Evolutionary conservation across 1,140 invertebrate species (phyloP).

Genomic region (Odontomachus brunneus): DNA sequence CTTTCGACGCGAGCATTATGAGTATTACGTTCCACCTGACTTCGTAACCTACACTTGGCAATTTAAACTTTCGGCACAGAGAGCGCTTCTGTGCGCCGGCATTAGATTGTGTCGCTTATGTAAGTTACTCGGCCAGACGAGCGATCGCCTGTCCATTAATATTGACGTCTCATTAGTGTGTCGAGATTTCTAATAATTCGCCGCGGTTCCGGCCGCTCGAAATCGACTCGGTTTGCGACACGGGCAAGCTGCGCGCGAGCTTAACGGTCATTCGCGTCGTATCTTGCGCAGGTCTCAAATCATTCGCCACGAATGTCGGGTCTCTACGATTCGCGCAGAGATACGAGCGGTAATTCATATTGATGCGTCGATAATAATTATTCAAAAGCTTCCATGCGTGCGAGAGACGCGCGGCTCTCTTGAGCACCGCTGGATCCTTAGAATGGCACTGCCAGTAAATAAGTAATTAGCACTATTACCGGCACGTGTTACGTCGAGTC

Average conservation of each 20-base stretch:
- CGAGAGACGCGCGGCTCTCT: constrained; percentile 10
- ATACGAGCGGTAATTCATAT: constrained; percentile 30
- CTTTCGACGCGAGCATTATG: constrained; percentile 21
- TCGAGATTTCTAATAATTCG: constrained; percentile 48
- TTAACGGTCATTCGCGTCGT: neutral
- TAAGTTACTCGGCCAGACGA: constrained; percentile 37
- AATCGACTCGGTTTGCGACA: constrained; percentile 45
- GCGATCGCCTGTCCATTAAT: constrained; percentile 46
- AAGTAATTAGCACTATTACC: constrained; percentile 65
- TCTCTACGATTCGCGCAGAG: neutral
- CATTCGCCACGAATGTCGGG: constrained; percentile 12
- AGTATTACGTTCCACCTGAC: neutral
- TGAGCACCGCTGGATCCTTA: constrained; percentile 29
- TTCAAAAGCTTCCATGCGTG: constrained; percentile 24
- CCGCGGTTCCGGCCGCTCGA: constrained; percentile 26
- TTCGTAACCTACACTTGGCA: constrained; percentile 11
- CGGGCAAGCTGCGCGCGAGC: neutral
- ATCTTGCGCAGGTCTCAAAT: constrained; percentile 26
- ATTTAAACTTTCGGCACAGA: constrained; percentile 28
- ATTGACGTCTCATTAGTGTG: constrained; percentile 46
- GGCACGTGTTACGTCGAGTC: constrained; percentile 35
- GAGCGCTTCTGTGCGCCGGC: constrained; percentile 9
- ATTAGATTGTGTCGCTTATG: constrained; percentile 43
- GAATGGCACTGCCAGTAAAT: constrained; percentile 51
- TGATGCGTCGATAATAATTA: constrained; percentile 47